Conservation (phyloP, 2,888 invertebrate species). For the Sarcophaga caerulescens region DNA sequence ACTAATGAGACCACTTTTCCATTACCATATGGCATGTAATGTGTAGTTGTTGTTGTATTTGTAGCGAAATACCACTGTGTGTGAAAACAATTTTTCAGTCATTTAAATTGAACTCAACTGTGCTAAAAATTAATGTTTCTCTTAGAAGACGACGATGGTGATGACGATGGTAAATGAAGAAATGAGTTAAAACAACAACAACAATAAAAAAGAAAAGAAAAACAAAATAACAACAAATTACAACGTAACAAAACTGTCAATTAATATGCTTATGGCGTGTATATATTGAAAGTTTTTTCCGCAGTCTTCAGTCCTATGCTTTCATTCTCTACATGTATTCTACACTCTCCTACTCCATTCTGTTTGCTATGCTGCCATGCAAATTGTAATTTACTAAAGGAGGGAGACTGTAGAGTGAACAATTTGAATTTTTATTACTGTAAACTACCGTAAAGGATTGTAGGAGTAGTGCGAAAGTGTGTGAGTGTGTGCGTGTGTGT, state of each 20-base stretch:
- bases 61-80: background rate
- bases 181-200: background rate
- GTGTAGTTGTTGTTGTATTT: background rate
- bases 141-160: background rate
- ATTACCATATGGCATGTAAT: background rate
- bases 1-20: background rate
- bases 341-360: background rate
- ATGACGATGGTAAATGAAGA: background rate
- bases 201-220: background rate
- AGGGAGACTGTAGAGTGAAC: constrained; percentile 5
- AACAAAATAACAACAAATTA: constrained; percentile 37
- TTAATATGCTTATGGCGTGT: constrained; percentile 68
- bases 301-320: background rate
- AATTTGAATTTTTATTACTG: constrained; percentile 42
- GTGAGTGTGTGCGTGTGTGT: background rate
- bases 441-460: constrained; percentile 41
- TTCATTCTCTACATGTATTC: background rate
- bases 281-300: constrained; percentile 39
- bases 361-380: background rate
- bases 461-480: background rate
- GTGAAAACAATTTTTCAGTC: background rate
- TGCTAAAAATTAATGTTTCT: constrained; percentile 42
- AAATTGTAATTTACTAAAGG: constrained; percentile 21
- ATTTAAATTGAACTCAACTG: constrained; percentile 41
- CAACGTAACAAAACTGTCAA: constrained; percentile 60